Evolutionary conservation across 37 sponge, comb jelly and placozoan species (phyloP).

Genomic region (Diacarnus erythraeanus): DNA sequence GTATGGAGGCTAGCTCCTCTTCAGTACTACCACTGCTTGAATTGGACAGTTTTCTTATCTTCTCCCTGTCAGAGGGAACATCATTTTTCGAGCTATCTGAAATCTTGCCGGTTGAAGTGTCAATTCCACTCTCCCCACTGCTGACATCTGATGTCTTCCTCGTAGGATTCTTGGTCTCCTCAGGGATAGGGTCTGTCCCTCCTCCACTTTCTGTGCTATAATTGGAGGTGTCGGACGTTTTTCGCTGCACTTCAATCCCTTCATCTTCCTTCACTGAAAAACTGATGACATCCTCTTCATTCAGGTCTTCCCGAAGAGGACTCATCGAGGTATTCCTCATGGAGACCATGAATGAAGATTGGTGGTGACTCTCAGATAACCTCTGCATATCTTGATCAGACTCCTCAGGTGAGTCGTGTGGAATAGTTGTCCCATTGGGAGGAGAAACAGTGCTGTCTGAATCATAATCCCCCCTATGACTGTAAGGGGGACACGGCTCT

Average conservation of each 20-base stretch:
- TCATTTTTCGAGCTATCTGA: background rate
- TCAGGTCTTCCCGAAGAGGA: conserved; percentile 21
- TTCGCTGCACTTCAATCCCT: conserved; percentile 4
- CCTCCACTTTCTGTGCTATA: conserved; percentile 34
- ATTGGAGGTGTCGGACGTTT: conserved; percentile 29
- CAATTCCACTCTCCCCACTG: conserved; percentile 10
- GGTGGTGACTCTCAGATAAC: background rate
- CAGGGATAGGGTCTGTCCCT: background rate
- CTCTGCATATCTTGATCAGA: background rate
- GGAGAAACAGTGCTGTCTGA: background rate
- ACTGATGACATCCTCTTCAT: conserved; percentile 12
- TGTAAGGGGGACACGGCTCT: background rate
- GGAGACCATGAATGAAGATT: background rate
- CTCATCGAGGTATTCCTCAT: conserved; percentile 10
- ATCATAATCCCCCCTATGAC: background rate
- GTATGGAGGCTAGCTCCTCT: conserved; percentile 3
- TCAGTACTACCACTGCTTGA: conserved; percentile 8
- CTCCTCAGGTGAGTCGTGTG: background rate
- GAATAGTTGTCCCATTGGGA: background rate
- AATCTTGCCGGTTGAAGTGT: background rate
- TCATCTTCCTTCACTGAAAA: background rate
- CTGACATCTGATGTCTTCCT: conserved; percentile 15
- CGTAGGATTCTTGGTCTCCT: background rate
- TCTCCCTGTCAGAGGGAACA: background rate
- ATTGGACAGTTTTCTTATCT: background rate